Evolutionary conservation across 2,113 vertebrate species (phyloP).

Genomic region (Sprattus sprattus): DNA sequence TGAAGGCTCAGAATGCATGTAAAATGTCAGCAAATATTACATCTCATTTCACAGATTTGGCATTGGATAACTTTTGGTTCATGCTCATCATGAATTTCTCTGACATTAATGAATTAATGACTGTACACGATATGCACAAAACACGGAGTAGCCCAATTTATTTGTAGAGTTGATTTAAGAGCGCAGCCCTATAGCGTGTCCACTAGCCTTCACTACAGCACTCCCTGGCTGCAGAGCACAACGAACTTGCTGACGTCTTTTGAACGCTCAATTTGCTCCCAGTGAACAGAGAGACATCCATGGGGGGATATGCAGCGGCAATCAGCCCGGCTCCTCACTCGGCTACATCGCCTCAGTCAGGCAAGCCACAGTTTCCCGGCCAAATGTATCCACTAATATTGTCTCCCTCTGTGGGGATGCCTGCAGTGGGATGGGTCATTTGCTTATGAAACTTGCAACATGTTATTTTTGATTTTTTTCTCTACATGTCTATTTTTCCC

Average conservation of each 20-base stretch:
- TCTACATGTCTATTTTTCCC: background rate
- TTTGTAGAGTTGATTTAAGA: background rate
- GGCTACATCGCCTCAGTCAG: conserved; percentile 27
- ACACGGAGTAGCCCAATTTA: background rate
- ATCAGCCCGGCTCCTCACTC: conserved; percentile 26
- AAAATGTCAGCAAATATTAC: background rate
- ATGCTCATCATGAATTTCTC: background rate
- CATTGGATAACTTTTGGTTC: background rate
- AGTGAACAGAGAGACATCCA: conserved; percentile 28
- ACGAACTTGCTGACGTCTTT: conserved; percentile 29
- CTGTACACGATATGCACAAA: background rate
- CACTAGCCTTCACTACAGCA: conserved; percentile 3
- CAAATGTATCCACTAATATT: conserved; percentile 35
- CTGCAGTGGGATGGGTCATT: conserved; percentile 34
- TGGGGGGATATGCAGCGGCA: conserved; percentile 32
- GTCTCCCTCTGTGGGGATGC: conserved; percentile 37
- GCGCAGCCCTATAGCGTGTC: background rate
- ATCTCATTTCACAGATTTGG: background rate
- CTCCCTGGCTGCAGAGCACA: conserved; percentile 21
- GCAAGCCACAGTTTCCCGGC: conserved; percentile 34
- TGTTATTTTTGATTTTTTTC: background rate
- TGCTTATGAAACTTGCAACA: conserved; percentile 32
- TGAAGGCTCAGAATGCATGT: background rate
- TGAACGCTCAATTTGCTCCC: conserved; percentile 27
- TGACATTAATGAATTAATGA: background rate